A percentile compares a stretch with the other conserved stretches of the same genome.
Evolutionary conservation across 2,797 vertebrate genomes (phyloP).

Genomic region (Sarcophilus harrisii): DNA sequence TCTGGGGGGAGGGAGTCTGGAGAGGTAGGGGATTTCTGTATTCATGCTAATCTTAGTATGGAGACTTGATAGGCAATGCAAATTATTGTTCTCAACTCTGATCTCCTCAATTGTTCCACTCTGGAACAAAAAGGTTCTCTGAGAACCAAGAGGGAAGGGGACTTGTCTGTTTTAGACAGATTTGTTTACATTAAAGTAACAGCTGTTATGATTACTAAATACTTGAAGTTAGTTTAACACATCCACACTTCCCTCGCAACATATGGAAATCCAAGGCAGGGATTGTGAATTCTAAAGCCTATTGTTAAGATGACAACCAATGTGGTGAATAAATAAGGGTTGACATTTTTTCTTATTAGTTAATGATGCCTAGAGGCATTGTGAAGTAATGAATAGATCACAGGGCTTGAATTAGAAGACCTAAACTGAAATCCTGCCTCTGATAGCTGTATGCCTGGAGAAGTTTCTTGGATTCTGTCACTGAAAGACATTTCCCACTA

Average conservation of each 20-base stretch:
- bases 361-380: not conserved
- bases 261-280: not conserved
- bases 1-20: rapidly evolving
- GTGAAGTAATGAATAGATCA: not conserved
- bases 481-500: too few relatives aligned
- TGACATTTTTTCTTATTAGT: not conserved
- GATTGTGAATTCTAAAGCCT: not conserved
- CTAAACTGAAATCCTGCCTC: not conserved
- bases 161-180: not conserved
- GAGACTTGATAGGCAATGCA: not conserved
- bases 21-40: not conserved
- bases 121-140: not conserved
- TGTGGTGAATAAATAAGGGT: not conserved
- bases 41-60: not conserved
- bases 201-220: not conserved
- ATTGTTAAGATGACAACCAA: slow-evolving; percentile 11
- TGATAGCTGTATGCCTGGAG: not conserved
- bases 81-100: not conserved
- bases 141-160: not conserved
- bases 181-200: not conserved
- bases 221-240: not conserved
- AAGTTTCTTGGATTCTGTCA: not conserved
- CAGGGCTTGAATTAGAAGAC: not conserved
- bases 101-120: not conserved
- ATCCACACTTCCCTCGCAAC: not conserved